Conservation (phyloP, 2,797 vertebrate genomes). For the Spondyliosoma cantharus region DNA sequence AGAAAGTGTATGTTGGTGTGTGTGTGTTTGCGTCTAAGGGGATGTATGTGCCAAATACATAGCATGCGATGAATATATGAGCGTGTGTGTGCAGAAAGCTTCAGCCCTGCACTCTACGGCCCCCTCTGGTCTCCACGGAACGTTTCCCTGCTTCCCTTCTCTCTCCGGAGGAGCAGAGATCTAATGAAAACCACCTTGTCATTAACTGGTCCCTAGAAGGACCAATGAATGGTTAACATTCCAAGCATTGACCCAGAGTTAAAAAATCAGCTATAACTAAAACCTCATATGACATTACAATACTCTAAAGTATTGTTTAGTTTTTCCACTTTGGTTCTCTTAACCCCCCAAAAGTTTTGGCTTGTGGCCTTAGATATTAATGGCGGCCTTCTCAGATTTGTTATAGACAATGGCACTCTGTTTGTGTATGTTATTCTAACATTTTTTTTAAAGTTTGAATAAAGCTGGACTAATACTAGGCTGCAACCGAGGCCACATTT, state of each 20-base stretch:
- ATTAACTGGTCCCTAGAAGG: conserved; percentile 69
- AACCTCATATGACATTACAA: conserved; percentile 67
- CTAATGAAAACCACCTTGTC: conserved; percentile 81
- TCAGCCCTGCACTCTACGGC: conserved; percentile 38
- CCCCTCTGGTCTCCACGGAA: conserved; percentile 62
- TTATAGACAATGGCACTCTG: conserved; percentile 66
- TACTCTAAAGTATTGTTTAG: conserved; percentile 58
- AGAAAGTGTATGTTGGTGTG: conserved; percentile 39
- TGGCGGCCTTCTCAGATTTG: conserved; percentile 48
- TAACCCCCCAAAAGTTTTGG: conserved; percentile 52
- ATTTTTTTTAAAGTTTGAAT: conserved; percentile 47
- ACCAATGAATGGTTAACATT: conserved; percentile 72
- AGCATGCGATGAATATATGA: conserved; percentile 55
- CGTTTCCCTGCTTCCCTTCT: conserved; percentile 51
- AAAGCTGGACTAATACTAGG: conserved; percentile 38
- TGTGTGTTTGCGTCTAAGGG: conserved; percentile 2
- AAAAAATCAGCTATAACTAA: conserved; percentile 58
- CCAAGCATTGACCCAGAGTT: conserved; percentile 64
- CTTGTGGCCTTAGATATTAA: conserved; percentile 65
- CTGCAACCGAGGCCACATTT: conserved; percentile 51
- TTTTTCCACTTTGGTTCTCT: conserved; percentile 42
- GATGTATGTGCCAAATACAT: conserved; percentile 49
- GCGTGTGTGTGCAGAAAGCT: conserved; percentile 43
- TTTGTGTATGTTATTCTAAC: conserved; percentile 64
- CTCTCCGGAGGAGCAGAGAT: conserved; percentile 61